These are phyloP conservation scores for Acanthis flammea DNA, from an alignment of 2,797 vertebrate genomes.

Conservation along the genomic window DNA sequence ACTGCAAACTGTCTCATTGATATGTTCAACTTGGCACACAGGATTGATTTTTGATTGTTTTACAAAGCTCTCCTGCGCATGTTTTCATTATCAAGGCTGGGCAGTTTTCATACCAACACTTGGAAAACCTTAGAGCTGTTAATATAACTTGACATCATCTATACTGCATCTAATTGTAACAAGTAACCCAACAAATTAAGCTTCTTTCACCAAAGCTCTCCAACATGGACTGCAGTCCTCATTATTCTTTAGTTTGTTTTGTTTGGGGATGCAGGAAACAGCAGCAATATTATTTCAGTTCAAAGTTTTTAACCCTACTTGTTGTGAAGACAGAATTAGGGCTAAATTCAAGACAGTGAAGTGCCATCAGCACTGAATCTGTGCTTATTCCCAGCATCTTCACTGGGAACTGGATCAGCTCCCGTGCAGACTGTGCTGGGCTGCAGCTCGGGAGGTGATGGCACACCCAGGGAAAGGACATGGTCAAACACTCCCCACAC, in stretches of 20 bases:
- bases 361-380: fast-evolving
- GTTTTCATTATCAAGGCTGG: conserved; percentile 39
- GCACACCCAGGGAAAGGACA: fast-evolving
- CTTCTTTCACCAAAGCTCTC: conserved; percentile 17
- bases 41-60: conserved; percentile 60
- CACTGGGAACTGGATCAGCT: fast-evolving
- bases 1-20: conserved; percentile 52
- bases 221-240: neutral
- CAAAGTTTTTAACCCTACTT: neutral
- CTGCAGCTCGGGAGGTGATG: neutral
- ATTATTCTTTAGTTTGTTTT: neutral
- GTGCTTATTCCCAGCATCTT: fast-evolving
- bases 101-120: conserved; percentile 43
- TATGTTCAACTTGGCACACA: conserved; percentile 26
- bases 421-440: fast-evolving
- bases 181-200: conserved; percentile 19
- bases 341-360: neutral
- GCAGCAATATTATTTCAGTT: neutral
- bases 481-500: neutral
- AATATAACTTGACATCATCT: conserved; percentile 34
- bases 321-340: neutral
- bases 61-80: neutral
- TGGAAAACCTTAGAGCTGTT: conserved; percentile 10
- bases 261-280: neutral
- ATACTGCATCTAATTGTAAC: conserved; percentile 11